These are phyloP conservation scores for Chrysolina haemoptera DNA, from an alignment of 2,888 invertebrate genomes.

Conservation along the genomic window DNA sequence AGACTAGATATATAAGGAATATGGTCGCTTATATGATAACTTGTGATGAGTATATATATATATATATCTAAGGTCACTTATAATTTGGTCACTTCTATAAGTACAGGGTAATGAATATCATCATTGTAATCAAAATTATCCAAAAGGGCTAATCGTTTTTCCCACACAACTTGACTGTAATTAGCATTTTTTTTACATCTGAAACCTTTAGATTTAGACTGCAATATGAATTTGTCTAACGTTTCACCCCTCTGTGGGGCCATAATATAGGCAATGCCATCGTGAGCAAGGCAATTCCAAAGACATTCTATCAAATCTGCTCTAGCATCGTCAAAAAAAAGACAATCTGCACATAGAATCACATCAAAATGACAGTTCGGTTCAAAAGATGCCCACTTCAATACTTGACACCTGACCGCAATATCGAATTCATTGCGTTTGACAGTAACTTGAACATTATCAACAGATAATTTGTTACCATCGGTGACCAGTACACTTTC, in stretches of 20 bases:
- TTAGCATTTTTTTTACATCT: slow-evolving; percentile 73
- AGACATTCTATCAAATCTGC: slow-evolving; percentile 79
- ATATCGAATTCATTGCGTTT: slow-evolving; percentile 75
- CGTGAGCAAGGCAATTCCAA: slow-evolving; percentile 74
- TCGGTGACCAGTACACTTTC: slow-evolving; percentile 81
- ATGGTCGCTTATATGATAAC: slow-evolving; percentile 52
- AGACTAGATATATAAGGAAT: slow-evolving; percentile 64
- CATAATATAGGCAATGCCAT: slow-evolving; percentile 81
- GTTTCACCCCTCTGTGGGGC: slow-evolving; percentile 84
- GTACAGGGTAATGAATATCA: slow-evolving; percentile 81
- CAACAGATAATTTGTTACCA: slow-evolving; percentile 83
- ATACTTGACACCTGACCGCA: slow-evolving; percentile 71
- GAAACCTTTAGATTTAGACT: slow-evolving; percentile 76
- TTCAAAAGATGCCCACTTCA: slow-evolving; percentile 73
- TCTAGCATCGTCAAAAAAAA: slow-evolving; percentile 84
- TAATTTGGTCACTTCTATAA: slow-evolving; percentile 76
- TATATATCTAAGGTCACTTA: slow-evolving; percentile 66
- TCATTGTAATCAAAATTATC: slow-evolving; percentile 77
- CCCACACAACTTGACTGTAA: slow-evolving; percentile 80
- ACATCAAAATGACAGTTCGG: slow-evolving; percentile 75
- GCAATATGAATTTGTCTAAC: slow-evolving; percentile 78
- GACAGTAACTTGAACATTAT: slow-evolving; percentile 79
- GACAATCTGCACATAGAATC: slow-evolving; percentile 84
- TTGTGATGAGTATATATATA: slow-evolving; percentile 42
- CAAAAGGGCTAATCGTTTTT: slow-evolving; percentile 76